Percentiles rank a stretch among this genome's conserved stretches.
These are phyloP conservation scores for Petrocephalus microphthalmus DNA, from an alignment of 2,113 vertebrate species.

Conservation along the genomic window DNA sequence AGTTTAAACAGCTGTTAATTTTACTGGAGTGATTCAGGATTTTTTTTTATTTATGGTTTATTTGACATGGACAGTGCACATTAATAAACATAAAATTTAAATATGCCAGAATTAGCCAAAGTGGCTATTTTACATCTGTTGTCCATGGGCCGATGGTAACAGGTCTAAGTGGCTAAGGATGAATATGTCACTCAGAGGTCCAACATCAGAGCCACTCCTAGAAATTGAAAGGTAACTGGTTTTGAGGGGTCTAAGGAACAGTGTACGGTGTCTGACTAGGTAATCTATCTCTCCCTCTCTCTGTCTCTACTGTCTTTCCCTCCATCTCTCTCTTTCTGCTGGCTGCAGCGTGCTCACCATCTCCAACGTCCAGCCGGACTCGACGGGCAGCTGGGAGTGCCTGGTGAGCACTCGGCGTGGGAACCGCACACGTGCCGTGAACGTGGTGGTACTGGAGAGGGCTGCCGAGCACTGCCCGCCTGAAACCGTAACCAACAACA, in stretches of 20 bases:
- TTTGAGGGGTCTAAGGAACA: background rate
- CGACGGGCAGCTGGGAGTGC: constrained; percentile 93
- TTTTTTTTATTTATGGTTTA: too few species aligned
- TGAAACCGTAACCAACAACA: constrained; percentile 87
- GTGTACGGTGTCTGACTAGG: background rate
- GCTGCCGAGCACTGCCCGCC: constrained; percentile 83
- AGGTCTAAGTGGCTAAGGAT: too few species aligned
- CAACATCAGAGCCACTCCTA: background rate
- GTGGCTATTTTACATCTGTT: too few species aligned
- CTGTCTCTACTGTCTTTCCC: background rate
- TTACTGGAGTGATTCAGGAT: background rate
- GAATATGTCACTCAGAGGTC: background rate
- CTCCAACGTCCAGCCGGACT: constrained; percentile 89
- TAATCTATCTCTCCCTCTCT: background rate
- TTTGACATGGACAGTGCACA: too few species aligned
- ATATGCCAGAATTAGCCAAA: too few species aligned
- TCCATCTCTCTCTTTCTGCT: background rate
- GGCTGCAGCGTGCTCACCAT: constrained; percentile 81
- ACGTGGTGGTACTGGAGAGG: constrained; percentile 87
- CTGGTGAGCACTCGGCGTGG: constrained; percentile 82
- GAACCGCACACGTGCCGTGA: constrained; percentile 83
- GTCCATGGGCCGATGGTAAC: too few species aligned
- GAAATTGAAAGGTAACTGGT: background rate
- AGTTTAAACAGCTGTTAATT: background rate
- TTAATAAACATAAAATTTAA: too few species aligned